Evolutionary conservation across 2,113 vertebrate species (phyloP).

Genomic region (Pristiophorus japonicus): DNA sequence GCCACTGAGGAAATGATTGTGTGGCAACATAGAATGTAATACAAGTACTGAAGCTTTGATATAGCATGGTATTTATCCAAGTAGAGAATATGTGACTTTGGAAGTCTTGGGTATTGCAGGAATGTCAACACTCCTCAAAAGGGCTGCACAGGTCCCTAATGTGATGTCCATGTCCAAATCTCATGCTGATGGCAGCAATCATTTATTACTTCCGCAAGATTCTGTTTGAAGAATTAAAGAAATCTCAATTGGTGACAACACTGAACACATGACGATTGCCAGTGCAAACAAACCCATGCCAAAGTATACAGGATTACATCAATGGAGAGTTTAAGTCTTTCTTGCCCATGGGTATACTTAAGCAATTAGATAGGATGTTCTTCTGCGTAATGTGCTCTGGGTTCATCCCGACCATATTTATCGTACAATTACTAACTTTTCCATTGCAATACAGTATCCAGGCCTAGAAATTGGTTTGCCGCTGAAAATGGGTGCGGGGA

Average conservation of each 20-base stretch:
- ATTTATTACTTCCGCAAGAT: not conserved
- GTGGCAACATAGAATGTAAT: not conserved
- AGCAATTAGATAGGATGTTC: not conserved
- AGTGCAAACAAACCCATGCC: not conserved
- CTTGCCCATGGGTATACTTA: not conserved
- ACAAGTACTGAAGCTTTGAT: not conserved
- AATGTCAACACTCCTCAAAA: not conserved
- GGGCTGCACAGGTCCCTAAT: not conserved
- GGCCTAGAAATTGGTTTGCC: too few relatives aligned
- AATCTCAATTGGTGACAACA: not conserved
- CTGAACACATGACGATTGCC: not conserved
- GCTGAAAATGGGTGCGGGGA: too few relatives aligned
- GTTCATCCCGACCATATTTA: not conserved
- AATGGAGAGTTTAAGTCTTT: not conserved
- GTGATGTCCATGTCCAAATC: not conserved
- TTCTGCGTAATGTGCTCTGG: not conserved
- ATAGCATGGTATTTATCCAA: not conserved
- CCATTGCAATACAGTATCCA: not conserved
- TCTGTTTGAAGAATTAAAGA: not conserved
- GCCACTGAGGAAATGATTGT: not conserved
- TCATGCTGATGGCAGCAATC: not conserved
- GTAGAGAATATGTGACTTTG: too few relatives aligned
- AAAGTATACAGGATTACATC: not conserved
- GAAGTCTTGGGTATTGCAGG: not conserved
- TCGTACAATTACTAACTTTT: not conserved